phyloP scores from a whole-genome alignment of 2,888 invertebrate species.

The Spilosoma lubricipeda region DNA sequence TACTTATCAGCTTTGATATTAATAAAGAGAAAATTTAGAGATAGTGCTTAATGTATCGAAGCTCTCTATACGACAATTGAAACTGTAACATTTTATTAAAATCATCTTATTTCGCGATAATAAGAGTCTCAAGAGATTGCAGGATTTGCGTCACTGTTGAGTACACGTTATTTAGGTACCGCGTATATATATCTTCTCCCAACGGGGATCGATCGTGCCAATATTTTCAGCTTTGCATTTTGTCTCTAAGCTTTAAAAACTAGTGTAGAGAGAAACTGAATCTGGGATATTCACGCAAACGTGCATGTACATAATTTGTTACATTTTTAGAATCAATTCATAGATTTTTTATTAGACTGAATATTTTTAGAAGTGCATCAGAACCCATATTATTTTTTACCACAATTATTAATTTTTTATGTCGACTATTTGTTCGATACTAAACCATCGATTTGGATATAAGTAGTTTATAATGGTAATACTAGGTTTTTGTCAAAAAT shows the following conservation, averaged over 20 bases:
- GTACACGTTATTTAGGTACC: not conserved
- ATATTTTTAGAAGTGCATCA: no score
- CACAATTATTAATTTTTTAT: no score
- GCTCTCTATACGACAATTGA: not conserved
- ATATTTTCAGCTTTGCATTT: not conserved
- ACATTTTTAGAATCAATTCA: no score
- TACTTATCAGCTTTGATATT: not conserved
- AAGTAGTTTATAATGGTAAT: no score
- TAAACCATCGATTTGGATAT: no score
- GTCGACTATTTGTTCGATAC: no score
- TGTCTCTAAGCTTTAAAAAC: not conserved
- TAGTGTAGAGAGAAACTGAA: not conserved
- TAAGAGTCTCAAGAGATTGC: not conserved
- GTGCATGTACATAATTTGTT: not conserved
- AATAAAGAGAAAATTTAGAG: not conserved
- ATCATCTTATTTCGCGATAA: not conserved
- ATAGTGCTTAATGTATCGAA: not conserved
- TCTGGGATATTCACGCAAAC: not conserved
- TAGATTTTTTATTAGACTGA: no score
- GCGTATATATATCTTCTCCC: not conserved
- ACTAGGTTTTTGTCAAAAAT: no score
- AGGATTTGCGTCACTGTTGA: not conserved
- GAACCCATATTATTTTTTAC: no score
- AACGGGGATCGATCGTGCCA: not conserved
- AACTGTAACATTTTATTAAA: not conserved